Percentiles rank a stretch among this genome's conserved stretches.
Conservation (phyloP, 2,797 vertebrate species). For the Cheirogaleus major region DNA sequence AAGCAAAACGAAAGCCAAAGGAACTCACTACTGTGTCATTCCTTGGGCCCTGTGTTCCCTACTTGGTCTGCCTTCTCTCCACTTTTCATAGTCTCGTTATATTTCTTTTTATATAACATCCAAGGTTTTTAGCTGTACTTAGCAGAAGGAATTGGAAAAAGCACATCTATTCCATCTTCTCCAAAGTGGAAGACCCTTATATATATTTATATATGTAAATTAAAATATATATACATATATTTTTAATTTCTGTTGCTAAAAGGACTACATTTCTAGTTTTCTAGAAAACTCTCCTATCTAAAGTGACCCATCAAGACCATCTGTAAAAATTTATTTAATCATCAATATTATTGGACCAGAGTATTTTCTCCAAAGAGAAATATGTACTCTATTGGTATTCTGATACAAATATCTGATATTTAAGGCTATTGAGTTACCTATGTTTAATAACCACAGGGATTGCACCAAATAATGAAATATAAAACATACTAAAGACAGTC, state of each 20-base stretch:
- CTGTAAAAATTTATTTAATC: neutral
- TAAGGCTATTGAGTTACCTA: neutral
- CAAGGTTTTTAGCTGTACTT: neutral
- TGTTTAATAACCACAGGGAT: neutral
- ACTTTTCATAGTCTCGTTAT: neutral
- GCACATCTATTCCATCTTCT: neutral
- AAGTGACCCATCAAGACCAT: neutral
- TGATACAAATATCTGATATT: neutral
- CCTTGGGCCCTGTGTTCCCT: neutral
- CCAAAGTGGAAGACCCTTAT: neutral
- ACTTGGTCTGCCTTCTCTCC: neutral
- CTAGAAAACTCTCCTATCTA: neutral
- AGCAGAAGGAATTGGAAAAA: neutral
- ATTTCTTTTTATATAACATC: neutral
- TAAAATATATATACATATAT: too few species aligned
- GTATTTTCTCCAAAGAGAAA: neutral
- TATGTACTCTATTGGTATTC: neutral
- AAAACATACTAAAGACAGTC: neutral
- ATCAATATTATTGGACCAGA: neutral
- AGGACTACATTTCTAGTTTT: neutral
- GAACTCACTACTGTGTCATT: too few species aligned
- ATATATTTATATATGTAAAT: too few species aligned
- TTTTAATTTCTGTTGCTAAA: neutral
- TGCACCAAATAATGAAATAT: neutral
- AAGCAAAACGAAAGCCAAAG: neutral